Base-by-base conservation (phyloP, 2,113 vertebrate genomes). In the Brachyhypopomus occidentalis region DNA sequence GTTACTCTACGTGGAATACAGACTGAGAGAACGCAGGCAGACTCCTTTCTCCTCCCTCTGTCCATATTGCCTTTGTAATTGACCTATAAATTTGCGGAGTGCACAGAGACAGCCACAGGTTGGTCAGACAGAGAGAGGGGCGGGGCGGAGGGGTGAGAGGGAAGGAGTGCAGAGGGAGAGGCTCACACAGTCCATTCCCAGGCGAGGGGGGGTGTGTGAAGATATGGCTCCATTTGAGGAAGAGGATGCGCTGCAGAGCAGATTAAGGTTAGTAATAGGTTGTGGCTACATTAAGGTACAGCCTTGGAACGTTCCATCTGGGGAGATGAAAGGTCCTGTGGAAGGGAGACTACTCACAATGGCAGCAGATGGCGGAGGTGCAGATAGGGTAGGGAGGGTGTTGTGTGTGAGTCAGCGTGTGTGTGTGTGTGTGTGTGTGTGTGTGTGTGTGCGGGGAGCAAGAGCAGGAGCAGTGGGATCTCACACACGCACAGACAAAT, bases 341-440 rank as follows among this genome's bases (percentile, higher is more conserved):
- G 92, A 90, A 92, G 93, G 94, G 94, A 93, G 92, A 94, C 92
- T 90, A 91, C 91, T 91, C 94, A 97, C 97, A 98, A 98, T 98
- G 97, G 96, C 91, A 97, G 97, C 96, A 97, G 96, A 93, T 95
- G 94, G 88, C 83, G 69, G 62, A 48, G 86, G 67, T 69, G 71
- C 67, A 79, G 62, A 84, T 78, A 76, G 78, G 77, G 82, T 41
- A 25, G 67, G 83, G 38, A 36, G 83, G 59, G 72, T 73, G 56
- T 34, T 74, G 78, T 75, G 78, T 89, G 81, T 77, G 84, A 76
- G 87, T 78, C 36, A 63, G 34, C 30, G 27, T 45, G 72, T 22
- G 14, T n/a, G 66, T 56, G 27, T 45, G 72, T 22, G 14, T n/a
- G 66, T 38, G 64, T 30, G 52, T 73, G 84, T 75, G 82, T 27